phyloP scores from a whole-genome alignment of 2,113 vertebrate genomes.

The Mesocricetus auratus region DNA sequence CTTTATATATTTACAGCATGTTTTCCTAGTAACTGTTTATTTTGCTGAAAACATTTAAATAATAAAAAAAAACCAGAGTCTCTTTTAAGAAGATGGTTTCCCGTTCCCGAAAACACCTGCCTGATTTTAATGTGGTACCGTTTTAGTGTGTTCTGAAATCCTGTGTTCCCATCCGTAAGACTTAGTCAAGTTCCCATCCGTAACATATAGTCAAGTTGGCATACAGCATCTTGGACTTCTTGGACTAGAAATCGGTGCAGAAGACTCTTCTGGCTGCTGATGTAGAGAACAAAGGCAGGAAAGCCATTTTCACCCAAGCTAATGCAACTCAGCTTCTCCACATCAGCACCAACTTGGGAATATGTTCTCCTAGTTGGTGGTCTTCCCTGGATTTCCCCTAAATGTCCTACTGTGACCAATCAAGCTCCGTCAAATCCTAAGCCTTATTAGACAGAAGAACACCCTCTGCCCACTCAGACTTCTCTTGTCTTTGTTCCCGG shows the following conservation, averaged over 20 bases:
- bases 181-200: slow-evolving; percentile 22
- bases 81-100: slow-evolving; percentile 57
- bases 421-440: not conserved
- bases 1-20: slow-evolving; percentile 72
- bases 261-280: slow-evolving; percentile 29
- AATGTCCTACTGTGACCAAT: not conserved
- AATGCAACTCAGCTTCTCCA: not conserved
- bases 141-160: slow-evolving; percentile 71
- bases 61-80: slow-evolving; percentile 51
- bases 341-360: not conserved
- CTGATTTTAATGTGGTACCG: slow-evolving; percentile 70
- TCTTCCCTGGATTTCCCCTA: not conserved
- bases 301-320: not conserved
- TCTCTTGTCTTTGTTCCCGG: not conserved
- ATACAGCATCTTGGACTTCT: slow-evolving; percentile 55
- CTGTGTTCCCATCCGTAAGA: slow-evolving; percentile 44
- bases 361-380: not conserved
- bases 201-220: slow-evolving; percentile 20
- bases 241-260: slow-evolving; percentile 55
- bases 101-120: slow-evolving; percentile 66
- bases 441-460: not conserved
- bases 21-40: slow-evolving; percentile 79
- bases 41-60: slow-evolving; percentile 77
- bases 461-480: not conserved
- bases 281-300: not conserved